Evolutionary conservation across 2,113 vertebrate species (phyloP).

Genomic region (Rhinichthys klamathensis): DNA sequence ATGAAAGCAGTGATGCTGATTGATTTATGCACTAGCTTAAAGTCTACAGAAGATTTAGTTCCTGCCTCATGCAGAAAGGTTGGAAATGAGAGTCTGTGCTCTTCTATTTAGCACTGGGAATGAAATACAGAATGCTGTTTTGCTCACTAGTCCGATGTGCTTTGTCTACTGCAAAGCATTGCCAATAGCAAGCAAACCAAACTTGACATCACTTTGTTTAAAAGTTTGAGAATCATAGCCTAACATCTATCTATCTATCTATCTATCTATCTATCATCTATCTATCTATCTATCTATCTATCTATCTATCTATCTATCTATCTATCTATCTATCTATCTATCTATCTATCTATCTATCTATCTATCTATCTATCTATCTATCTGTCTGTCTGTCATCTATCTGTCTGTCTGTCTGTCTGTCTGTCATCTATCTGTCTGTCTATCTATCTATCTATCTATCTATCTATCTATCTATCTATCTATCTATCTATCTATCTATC

Average conservation of each 20-base stretch:
- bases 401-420: too few relatives aligned
- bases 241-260: too few relatives aligned
- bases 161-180: background rate
- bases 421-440: too few relatives aligned
- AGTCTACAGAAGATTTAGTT: conserved; percentile 32
- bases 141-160: background rate
- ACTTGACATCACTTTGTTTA: background rate
- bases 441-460: too few relatives aligned
- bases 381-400: too few relatives aligned
- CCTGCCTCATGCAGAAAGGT: background rate
- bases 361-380: too few relatives aligned
- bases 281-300: too few relatives aligned
- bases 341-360: too few relatives aligned
- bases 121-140: conserved; percentile 9
- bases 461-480: too few relatives aligned
- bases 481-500: too few relatives aligned
- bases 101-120: conserved; percentile 10
- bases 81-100: conserved; percentile 17
- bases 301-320: too few relatives aligned
- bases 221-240: background rate
- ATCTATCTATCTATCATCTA: too few relatives aligned
- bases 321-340: background rate
- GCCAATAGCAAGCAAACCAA: background rate
- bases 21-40: conserved; percentile 30
- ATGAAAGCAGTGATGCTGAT: conserved; percentile 34